phyloP scores from a whole-genome alignment of 1,140 invertebrate species.

The Magallana gigas region DNA sequence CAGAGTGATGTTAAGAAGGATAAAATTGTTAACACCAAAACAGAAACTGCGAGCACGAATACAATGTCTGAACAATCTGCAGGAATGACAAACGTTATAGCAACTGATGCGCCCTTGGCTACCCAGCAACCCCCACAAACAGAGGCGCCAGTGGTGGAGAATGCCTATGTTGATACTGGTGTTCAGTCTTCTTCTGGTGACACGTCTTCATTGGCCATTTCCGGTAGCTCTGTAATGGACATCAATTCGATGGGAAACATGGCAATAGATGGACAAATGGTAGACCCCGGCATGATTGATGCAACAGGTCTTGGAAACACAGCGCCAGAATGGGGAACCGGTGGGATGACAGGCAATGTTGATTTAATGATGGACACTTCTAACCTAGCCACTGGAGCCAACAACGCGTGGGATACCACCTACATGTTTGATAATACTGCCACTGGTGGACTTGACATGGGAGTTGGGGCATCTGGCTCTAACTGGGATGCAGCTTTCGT shows the following conservation, averaged over 20 bases:
- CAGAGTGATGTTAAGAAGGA: slow-evolving; percentile 22
- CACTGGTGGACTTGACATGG: not conserved
- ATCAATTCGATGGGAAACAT: not conserved
- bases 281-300: not conserved
- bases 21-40: not conserved
- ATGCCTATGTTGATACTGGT: not conserved
- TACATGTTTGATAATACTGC: slow-evolving; percentile 10
- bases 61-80: not conserved
- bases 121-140: not conserved
- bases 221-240: not conserved
- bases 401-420: slow-evolving; percentile 5
- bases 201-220: not conserved
- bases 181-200: not conserved
- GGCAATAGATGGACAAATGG: not conserved
- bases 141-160: not conserved
- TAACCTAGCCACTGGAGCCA: not conserved
- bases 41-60: not conserved
- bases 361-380: slow-evolving; percentile 13
- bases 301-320: not conserved
- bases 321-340: not conserved
- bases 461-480: not conserved
- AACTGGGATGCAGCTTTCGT: not conserved
- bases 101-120: not conserved
- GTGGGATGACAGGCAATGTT: slow-evolving; percentile 11
- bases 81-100: not conserved